Conservation (phyloP, 2,888 invertebrate species). For the Bellardia pandia region DNA sequence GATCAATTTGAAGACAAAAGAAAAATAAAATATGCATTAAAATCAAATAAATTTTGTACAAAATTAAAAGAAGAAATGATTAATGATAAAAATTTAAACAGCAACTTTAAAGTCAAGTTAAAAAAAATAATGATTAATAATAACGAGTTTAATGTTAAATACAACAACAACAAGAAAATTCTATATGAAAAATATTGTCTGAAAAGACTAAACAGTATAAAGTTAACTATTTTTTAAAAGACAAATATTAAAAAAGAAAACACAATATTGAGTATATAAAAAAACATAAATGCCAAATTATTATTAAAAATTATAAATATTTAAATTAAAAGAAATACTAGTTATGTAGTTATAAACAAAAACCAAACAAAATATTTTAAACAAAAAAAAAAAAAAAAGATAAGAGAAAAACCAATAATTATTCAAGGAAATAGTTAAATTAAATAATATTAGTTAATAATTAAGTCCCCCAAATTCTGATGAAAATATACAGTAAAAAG, state of each 20-base stretch:
- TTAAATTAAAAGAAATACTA: conserved; percentile 51
- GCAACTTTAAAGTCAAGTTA: conserved; percentile 48
- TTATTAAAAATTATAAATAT: conserved; percentile 66
- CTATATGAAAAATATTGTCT: conserved; percentile 63
- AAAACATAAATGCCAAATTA: conserved; percentile 71
- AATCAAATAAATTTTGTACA: conserved; percentile 66
- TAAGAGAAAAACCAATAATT: conserved; percentile 41
- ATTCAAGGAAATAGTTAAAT: conserved; percentile 65
- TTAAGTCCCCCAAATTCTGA: conserved; percentile 55
- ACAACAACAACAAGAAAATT: conserved; percentile 50
- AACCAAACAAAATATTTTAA: conserved; percentile 61
- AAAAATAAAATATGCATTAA: conserved; percentile 62
- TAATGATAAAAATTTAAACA: conserved; percentile 40
- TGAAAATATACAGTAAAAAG: conserved; percentile 72
- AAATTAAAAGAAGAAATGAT: conserved; percentile 36
- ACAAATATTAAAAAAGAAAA: conserved; percentile 53
- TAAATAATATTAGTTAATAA: conserved; percentile 49
- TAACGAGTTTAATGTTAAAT: conserved; percentile 31
- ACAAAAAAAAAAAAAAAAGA: conserved; percentile 35
- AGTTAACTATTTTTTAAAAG: conserved; percentile 82
- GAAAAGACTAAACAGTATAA: conserved; percentile 80
- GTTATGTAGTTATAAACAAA: conserved; percentile 68
- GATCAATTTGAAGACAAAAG: conserved; percentile 73
- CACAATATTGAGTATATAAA: conserved; percentile 54
- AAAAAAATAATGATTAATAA: conserved; percentile 43